These are phyloP conservation scores for Actinernus sp. DNA, from an alignment of 92 coral and sea anemone species.

Conservation along the genomic window DNA sequence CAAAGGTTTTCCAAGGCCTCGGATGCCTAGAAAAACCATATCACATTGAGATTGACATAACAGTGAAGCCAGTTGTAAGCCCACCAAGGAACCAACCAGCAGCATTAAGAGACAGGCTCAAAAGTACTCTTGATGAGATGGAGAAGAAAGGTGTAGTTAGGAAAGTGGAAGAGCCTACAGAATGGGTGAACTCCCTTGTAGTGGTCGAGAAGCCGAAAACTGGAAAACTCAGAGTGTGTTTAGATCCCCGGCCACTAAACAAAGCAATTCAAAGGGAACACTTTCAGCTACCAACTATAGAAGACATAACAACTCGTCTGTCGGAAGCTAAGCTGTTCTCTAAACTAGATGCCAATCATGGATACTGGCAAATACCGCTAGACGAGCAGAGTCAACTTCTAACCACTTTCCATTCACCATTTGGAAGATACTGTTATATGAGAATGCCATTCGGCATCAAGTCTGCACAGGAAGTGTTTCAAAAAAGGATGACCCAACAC, in stretches of 20 bases:
- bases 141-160: slow-evolving; percentile 31
- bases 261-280: slow-evolving; percentile 39
- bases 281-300: slow-evolving; percentile 5
- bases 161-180: too few relatives aligned
- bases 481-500: too few relatives aligned
- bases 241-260: slow-evolving; percentile 49
- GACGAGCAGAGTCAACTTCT: too few relatives aligned
- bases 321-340: too few relatives aligned
- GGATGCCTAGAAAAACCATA: slow-evolving; percentile 51
- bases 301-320: too few relatives aligned
- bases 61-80: slow-evolving; percentile 25
- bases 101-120: slow-evolving; percentile 26
- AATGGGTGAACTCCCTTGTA: too few relatives aligned
- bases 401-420: too few relatives aligned
- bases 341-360: too few relatives aligned
- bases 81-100: slow-evolving; percentile 33
- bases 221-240: slow-evolving; percentile 48
- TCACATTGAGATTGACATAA: slow-evolving; percentile 41
- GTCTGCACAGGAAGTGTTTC: too few relatives aligned
- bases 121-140: slow-evolving; percentile 36
- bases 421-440: too few relatives aligned
- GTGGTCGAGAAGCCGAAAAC: slow-evolving; percentile 23
- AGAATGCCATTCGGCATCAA: too few relatives aligned
- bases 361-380: too few relatives aligned
- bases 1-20: slow-evolving; percentile 53